Percentiles rank a stretch among this genome's conserved stretches.
phyloP scores from a whole-genome alignment of 2,113 vertebrate species.

The Clarias gariepinus region DNA sequence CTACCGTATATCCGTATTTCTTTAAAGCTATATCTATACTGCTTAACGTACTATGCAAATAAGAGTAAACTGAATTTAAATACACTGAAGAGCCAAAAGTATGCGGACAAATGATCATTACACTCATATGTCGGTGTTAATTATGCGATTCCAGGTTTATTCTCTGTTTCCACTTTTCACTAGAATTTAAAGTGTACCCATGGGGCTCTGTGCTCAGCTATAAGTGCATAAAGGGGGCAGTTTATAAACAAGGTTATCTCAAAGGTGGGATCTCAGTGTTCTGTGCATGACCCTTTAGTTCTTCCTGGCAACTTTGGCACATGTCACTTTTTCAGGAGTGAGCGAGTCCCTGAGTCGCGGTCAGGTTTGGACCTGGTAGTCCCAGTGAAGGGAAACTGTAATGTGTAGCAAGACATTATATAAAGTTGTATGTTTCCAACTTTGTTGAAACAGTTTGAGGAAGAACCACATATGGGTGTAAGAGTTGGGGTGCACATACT shows the following conservation, averaged over 20 bases:
- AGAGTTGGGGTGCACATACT: neutral
- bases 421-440: neutral
- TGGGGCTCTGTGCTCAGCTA: neutral
- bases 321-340: conserved; percentile 54
- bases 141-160: neutral
- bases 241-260: neutral
- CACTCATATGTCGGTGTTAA: neutral
- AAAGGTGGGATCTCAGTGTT: neutral
- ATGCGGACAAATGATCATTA: neutral
- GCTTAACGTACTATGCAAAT: neutral
- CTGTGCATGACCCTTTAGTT: neutral
- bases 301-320: neutral
- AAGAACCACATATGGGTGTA: neutral
- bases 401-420: neutral
- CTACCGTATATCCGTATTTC: neutral
- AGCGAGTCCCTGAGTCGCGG: conserved; percentile 41
- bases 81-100: neutral
- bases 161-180: neutral
- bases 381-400: neutral
- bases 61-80: neutral
- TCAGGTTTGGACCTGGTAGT: neutral
- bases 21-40: neutral
- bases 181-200: neutral
- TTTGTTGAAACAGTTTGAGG: neutral
- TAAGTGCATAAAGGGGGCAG: neutral